A percentile compares a stretch with the other conserved stretches of the same genome.
Conservation (phyloP, 2,797 vertebrate genomes). For the Pipistrellus pygmaeus region DNA sequence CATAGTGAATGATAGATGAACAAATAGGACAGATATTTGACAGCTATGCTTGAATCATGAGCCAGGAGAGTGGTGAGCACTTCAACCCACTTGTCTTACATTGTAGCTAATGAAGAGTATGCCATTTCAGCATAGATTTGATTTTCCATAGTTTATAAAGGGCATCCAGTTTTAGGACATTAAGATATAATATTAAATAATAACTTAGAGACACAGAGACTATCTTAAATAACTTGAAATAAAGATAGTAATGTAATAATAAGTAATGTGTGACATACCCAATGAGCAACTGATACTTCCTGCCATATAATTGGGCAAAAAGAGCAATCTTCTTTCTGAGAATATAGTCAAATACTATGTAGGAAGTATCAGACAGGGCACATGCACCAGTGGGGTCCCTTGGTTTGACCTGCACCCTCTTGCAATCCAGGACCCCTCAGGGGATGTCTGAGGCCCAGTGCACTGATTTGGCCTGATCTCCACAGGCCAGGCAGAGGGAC, state of each 20-base stretch:
- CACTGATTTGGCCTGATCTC: too few species aligned
- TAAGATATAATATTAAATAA: slow-evolving; percentile 59
- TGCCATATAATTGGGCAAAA: neutral
- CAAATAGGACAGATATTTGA: neutral
- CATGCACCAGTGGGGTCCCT: too few species aligned
- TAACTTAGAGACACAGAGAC: neutral
- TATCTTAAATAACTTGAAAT: slow-evolving; percentile 14
- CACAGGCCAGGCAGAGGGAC: too few species aligned
- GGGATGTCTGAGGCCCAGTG: too few species aligned
- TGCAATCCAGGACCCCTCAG: too few species aligned
- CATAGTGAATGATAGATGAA: neutral
- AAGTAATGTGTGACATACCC: neutral
- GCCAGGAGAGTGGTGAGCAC: neutral
- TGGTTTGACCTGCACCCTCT: too few species aligned
- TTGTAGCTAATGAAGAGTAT: neutral
- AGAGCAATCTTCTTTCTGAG: neutral
- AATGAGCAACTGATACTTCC: neutral
- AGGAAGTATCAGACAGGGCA: neutral
- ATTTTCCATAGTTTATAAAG: neutral
- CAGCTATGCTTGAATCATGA: neutral
- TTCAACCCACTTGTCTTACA: neutral
- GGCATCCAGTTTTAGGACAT: neutral
- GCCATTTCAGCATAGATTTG: neutral
- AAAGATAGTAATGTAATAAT: neutral
- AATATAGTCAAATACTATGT: neutral